These are phyloP conservation scores for Drosophila sordidula DNA, from an alignment of 2,888 invertebrate genomes.

Conservation along the genomic window DNA sequence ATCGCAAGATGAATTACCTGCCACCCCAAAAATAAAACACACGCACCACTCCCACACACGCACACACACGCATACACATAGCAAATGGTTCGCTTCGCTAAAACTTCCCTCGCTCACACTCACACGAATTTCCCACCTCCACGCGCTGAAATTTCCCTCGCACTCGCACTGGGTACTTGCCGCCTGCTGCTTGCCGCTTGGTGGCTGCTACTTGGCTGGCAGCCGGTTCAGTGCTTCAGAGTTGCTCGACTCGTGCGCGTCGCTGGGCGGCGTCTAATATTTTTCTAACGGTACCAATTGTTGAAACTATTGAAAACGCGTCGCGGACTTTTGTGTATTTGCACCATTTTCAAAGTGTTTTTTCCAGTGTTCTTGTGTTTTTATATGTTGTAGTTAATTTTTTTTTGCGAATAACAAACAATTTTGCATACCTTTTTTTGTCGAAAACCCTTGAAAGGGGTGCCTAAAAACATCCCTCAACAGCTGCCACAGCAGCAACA, in stretches of 20 bases:
- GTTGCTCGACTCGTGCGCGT: constrained; percentile 57
- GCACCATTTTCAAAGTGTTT: constrained; percentile 5
- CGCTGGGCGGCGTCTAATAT: constrained; percentile 19
- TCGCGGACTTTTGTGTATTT: constrained; percentile 2
- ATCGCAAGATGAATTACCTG: constrained; percentile 65
- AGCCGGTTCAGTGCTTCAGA: constrained; percentile 54
- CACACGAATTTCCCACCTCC: constrained; percentile 41
- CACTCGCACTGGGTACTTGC: constrained; percentile 20
- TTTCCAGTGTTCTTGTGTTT: constrained; percentile 6
- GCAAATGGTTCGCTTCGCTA: constrained; percentile 21
- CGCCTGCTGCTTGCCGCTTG: constrained; percentile 24
- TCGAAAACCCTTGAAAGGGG: neutral
- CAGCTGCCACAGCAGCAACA: neutral
- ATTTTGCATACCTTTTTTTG: neutral
- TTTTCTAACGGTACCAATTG: constrained; percentile 10
- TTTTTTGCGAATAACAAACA: constrained; percentile 8
- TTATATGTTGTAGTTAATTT: neutral
- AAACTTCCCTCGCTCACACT: constrained; percentile 53
- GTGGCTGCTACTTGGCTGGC: constrained; percentile 19
- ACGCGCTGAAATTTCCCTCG: constrained; percentile 47
- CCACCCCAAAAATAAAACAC: constrained; percentile 68
- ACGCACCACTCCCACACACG: constrained; percentile 6
- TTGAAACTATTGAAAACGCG: constrained; percentile 11
- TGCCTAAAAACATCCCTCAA: constrained; percentile 43
- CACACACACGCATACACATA: neutral